Base-by-base conservation (phyloP, 2,113 vertebrate species). In the Siniperca chuatsi region DNA sequence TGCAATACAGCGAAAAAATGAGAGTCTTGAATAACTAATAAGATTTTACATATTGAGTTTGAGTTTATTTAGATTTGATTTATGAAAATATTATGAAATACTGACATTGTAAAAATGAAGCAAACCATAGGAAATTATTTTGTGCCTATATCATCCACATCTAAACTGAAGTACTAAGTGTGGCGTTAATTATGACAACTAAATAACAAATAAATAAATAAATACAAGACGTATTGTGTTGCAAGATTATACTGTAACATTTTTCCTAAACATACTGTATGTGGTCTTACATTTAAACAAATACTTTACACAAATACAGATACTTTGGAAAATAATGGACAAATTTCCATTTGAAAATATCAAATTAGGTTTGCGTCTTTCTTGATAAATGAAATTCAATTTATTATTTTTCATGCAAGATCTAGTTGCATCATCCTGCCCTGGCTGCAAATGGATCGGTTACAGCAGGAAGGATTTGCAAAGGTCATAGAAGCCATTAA, bases 401-500 rank as follows among this genome's bases (percentile, higher is more conserved):
- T 58, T 69, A 33, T 60, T 90, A 48, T 82, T 58, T 69, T 83
- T 52, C 23, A 44, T 10, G 35, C 33, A 84, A 75, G 80, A 89
- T 92, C 77, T 58, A 46, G 67, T 79, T 84, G 75, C 64, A 91
- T 82, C 78, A 78, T 78, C 61, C 67, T 84, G 64, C 52, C 52
- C 13, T 1, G 74, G 75, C 65, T 77, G 79, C 85, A 91, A 85
- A 93, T 90, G 61, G 40, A 94, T 93, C 40, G 88, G 92, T 93
- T 88, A 37, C 72, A 75, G 73, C 67, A 66, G 70, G 44, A 85
- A 72, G n/a, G 44, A 76, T 87, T 73, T 84, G 65, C 50, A 91
- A 92, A 91, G 91, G 90, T 91, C 84, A 92, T 2, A n/a, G 62
- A 61, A 48, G 55, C 85, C 86, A 87, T 90, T 91, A 81, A 85